phyloP scores from a whole-genome alignment of 2,113 vertebrate genomes.

The Pelecanus crispus region DNA sequence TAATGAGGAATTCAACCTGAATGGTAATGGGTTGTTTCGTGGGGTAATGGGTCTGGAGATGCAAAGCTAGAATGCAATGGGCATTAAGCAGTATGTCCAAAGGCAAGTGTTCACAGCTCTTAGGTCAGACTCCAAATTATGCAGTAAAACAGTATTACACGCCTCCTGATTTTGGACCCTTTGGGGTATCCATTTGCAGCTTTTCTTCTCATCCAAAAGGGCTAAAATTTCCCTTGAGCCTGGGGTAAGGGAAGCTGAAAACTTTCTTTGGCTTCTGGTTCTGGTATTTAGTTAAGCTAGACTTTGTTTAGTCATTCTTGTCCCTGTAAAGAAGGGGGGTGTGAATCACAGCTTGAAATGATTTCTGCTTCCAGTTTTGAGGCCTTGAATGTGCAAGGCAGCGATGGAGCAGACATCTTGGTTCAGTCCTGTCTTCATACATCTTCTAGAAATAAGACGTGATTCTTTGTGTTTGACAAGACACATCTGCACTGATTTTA shows the following conservation, averaged over 20 bases:
- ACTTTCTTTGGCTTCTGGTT: background rate
- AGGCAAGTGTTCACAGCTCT: background rate
- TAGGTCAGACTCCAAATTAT: background rate
- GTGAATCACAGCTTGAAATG: background rate
- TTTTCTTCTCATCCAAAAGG: background rate
- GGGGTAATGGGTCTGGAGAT: background rate
- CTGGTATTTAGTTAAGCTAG: background rate
- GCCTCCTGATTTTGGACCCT: background rate
- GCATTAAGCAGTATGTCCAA: background rate
- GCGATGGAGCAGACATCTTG: background rate
- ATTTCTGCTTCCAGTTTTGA: background rate
- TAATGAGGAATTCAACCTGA: background rate
- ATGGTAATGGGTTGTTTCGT: background rate
- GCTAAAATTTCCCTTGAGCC: background rate
- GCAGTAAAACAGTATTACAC: background rate
- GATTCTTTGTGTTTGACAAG: background rate
- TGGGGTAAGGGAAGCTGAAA: background rate
- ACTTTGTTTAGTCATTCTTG: background rate
- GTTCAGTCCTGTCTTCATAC: background rate
- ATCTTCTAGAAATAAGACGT: background rate
- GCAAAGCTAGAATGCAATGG: background rate
- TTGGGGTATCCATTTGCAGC: background rate
- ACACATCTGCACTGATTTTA: background rate
- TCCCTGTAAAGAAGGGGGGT: background rate
- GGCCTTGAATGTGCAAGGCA: background rate